Evolutionary conservation across 2,113 vertebrate genomes (phyloP).

Genomic region (Cacatua alba): DNA sequence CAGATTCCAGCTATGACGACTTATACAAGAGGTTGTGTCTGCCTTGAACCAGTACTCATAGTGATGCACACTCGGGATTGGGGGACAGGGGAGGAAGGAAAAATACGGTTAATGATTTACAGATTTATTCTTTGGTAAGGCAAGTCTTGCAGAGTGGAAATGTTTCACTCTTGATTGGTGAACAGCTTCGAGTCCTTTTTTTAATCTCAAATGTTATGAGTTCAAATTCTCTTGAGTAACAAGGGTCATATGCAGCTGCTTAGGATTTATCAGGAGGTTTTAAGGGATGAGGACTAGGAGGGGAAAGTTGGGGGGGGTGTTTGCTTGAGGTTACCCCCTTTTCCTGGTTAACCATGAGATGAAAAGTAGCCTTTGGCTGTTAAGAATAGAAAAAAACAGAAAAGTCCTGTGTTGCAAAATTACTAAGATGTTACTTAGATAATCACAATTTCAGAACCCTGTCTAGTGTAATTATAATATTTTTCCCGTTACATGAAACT

Average conservation of each 20-base stretch:
- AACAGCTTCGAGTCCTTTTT: background rate
- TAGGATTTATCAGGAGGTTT: background rate
- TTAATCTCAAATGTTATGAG: background rate
- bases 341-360: background rate
- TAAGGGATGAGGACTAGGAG: background rate
- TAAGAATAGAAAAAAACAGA: background rate
- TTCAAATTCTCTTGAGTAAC: conserved; percentile 9
- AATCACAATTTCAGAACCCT: background rate
- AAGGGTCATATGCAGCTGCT: background rate
- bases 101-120: conserved; percentile 22
- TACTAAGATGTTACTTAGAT: background rate
- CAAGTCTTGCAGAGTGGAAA: conserved; percentile 9
- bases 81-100: background rate
- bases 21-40: background rate
- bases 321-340: background rate
- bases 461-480: background rate
- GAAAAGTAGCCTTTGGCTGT: background rate
- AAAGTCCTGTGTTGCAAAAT: background rate
- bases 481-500: conserved; percentile 7
- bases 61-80: background rate
- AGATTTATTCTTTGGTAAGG: conserved; percentile 12
- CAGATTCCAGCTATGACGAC: conserved; percentile 6
- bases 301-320: background rate
- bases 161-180: background rate
- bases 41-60: background rate